Base-by-base conservation (phyloP, 1,140 invertebrate species). In the Neocloeon triangulifer region DNA sequence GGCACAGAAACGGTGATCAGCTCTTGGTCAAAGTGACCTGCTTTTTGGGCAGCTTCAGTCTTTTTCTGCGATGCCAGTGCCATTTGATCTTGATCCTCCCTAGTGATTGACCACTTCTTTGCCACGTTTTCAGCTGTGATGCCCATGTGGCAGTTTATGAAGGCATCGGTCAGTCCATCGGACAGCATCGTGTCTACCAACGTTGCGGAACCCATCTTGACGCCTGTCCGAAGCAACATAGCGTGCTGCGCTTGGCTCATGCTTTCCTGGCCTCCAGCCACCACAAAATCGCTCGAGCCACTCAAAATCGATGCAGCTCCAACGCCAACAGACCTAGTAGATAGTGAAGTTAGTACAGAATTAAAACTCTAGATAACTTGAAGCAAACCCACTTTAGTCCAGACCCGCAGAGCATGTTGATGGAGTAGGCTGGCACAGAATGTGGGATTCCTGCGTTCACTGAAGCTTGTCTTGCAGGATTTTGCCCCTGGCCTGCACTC, bases 331-430 rank as follows among this genome's bases (percentile, higher is more conserved):
- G 77, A 57, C 47, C 73, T 79, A 33, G 6, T 34, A 3, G 41
- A 35, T 7, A 32, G 21, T 32, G 28, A 32, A 34, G 13, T 23
- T 37, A 34, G 18, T 16, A 27, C 10, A 8, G 7, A 8, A 29
- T 7, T 8, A 29, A 29, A 29, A 8, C 7, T 7, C n/a, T 8
- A 20, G 16, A 20, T 13, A 4, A 32, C 28, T 16, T 32, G 18
- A 9, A 15, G 23, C 6, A 31, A 10, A 53, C 51, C 47, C 56
- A 77, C 69, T 75, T 76, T 2, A 89, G 48, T 6, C 82, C 81
- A 25, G 80, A 86, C 19, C 80, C 82, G 57, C 82, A 89, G 3
- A 88, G 50, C 72, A 84, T 76, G 44, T 82, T 86, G 6, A 88
- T 49, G n/a, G 61, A 52, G 48, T 65, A 73, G 19, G 81, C 70